These are phyloP conservation scores for Pediacus dermestoides DNA, from an alignment of 2,888 invertebrate species.

Conservation along the genomic window DNA sequence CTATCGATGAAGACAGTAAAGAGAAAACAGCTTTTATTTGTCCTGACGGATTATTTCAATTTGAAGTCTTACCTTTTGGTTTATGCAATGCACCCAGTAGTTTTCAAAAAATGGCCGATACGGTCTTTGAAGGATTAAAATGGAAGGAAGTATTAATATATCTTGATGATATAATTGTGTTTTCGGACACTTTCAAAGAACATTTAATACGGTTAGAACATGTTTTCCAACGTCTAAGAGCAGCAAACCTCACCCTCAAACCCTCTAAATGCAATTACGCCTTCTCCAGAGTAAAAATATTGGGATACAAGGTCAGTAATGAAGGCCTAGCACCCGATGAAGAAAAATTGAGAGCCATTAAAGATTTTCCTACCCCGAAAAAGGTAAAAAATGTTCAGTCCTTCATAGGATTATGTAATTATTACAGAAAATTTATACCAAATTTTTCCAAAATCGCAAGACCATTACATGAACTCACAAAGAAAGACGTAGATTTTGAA, in stretches of 20 bases:
- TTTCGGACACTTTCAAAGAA: conserved; percentile 15
- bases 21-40: too few species aligned
- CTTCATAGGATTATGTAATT: conserved; percentile 14
- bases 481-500: conserved; percentile 13
- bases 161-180: conserved; percentile 13
- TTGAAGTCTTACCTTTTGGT: too few species aligned
- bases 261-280: conserved; percentile 8
- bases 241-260: conserved; percentile 23
- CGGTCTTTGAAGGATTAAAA: conserved; percentile 23
- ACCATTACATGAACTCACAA: conserved; percentile 15
- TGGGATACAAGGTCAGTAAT: conserved; percentile 11
- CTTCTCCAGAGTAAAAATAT: conserved; percentile 5
- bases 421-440: conserved; percentile 15
- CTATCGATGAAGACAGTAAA: too few species aligned
- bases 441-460: conserved; percentile 16
- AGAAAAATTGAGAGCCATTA: conserved; percentile 12
- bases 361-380: conserved; percentile 19
- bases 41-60: too few species aligned
- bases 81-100: too few species aligned
- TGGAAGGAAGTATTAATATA: conserved; percentile 10
- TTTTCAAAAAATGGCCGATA: conserved; percentile 20
- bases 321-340: conserved; percentile 8
- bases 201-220: conserved; percentile 18
- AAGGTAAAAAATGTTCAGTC: conserved; percentile 8
- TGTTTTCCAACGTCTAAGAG: conserved; percentile 23